Conservation (phyloP, 2,113 vertebrate genomes). For the Ammodramus savannarum region DNA sequence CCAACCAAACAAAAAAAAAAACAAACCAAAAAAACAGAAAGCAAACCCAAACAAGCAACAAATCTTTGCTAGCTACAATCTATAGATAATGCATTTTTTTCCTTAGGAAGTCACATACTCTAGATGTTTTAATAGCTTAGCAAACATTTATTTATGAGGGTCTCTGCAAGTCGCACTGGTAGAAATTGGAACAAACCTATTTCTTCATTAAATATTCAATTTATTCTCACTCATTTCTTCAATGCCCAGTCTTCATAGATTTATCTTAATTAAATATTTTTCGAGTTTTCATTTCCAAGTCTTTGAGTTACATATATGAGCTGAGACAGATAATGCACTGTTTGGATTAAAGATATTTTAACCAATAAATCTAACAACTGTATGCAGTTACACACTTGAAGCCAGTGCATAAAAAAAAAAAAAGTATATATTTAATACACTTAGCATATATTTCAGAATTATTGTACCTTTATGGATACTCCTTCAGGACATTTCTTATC, state of each 20-base stretch:
- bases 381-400: background rate
- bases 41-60: background rate
- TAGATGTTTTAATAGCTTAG: background rate
- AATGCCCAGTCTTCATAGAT: background rate
- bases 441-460: background rate
- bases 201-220: conserved; percentile 12
- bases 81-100: background rate
- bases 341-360: background rate
- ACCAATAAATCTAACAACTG: background rate
- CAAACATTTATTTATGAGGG: background rate
- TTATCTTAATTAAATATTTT: background rate
- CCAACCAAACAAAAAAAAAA: background rate
- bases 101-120: background rate
- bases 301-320: background rate
- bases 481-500: background rate
- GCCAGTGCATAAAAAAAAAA: background rate
- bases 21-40: background rate
- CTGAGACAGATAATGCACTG: background rate
- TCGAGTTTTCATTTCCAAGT: background rate
- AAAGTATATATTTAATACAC: too few relatives aligned
- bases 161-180: background rate
- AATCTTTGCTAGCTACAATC: background rate
- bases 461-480: background rate
- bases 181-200: background rate
- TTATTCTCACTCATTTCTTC: background rate